Evolutionary conservation across 2,888 invertebrate genomes (phyloP).

Genomic region (Apodemia mormo): DNA sequence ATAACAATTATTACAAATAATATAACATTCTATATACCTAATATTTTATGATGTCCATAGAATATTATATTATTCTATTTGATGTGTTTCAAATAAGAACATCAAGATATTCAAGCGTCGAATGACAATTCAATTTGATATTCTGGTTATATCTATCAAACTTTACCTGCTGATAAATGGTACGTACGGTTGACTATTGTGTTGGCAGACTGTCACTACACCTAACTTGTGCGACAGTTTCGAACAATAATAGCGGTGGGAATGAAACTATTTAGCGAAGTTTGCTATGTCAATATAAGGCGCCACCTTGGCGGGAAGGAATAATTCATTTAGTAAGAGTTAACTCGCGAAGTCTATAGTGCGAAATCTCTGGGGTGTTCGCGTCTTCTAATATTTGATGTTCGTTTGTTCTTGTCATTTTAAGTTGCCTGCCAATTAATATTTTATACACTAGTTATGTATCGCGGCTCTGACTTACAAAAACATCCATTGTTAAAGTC

Average conservation of each 20-base stretch:
- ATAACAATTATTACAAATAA: too few relatives aligned
- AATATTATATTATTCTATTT: constrained; percentile 6
- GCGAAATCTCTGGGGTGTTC: constrained; percentile 50
- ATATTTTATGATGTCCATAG: too few relatives aligned
- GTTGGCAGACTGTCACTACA: constrained; percentile 54
- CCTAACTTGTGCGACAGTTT: constrained; percentile 70
- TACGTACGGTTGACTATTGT: constrained; percentile 53
- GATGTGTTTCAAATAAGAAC: not conserved
- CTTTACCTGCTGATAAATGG: constrained; percentile 36
- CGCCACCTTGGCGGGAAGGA: constrained; percentile 66
- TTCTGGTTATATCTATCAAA: constrained; percentile 29
- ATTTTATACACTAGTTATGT: constrained; percentile 5
- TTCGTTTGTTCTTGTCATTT: constrained; percentile 44
- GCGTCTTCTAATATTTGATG: constrained; percentile 42
- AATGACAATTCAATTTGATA: constrained; percentile 20
- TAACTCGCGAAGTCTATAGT: constrained; percentile 55
- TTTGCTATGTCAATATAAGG: constrained; percentile 75
- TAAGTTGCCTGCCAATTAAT: constrained; percentile 24
- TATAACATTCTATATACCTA: too few relatives aligned
- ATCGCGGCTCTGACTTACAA: too few relatives aligned
- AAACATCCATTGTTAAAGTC: too few relatives aligned
- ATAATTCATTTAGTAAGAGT: constrained; percentile 77
- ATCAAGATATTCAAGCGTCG: too few relatives aligned
- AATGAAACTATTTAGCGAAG: constrained; percentile 79
- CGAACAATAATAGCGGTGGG: constrained; percentile 73